Conservation (phyloP, 1,140 invertebrate genomes). For the Harlomillsia oculata region DNA sequence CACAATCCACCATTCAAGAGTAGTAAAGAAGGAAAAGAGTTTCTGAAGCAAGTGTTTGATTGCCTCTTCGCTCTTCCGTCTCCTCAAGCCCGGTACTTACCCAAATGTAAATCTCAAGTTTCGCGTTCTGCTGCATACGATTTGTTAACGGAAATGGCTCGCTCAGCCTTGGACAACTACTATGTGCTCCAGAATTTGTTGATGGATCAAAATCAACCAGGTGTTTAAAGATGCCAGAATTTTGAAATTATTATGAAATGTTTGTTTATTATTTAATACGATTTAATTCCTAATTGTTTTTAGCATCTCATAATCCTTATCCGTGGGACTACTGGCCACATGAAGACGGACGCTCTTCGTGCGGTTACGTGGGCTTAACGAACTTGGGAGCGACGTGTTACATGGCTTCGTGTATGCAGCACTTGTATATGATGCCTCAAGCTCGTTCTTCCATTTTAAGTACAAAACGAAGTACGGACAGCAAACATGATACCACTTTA, state of each 20-base stretch:
- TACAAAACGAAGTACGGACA: slow-evolving; percentile 53
- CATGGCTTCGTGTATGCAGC: slow-evolving; percentile 94
- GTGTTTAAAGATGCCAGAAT: slow-evolving; percentile 42
- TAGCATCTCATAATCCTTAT: slow-evolving; percentile 70
- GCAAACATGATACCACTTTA: slow-evolving; percentile 70
- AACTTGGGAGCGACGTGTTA: slow-evolving; percentile 94
- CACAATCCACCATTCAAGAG: slow-evolving; percentile 78
- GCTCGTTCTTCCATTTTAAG: slow-evolving; percentile 69
- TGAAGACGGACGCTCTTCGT: slow-evolving; percentile 83
- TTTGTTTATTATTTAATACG: background rate
- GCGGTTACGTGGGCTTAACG: slow-evolving; percentile 85
- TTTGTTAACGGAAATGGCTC: slow-evolving; percentile 73
- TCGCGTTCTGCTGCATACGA: slow-evolving; percentile 82
- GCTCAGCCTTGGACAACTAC: slow-evolving; percentile 76
- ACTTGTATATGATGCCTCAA: slow-evolving; percentile 83
- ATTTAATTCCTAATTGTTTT: slow-evolving; percentile 28
- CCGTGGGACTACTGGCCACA: slow-evolving; percentile 96
- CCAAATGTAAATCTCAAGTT: slow-evolving; percentile 83
- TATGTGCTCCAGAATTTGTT: slow-evolving; percentile 68
- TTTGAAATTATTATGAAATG: background rate
- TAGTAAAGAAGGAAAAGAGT: slow-evolving; percentile 60
- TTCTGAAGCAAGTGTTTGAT: slow-evolving; percentile 57
- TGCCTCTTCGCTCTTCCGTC: slow-evolving; percentile 82
- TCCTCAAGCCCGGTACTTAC: slow-evolving; percentile 68
- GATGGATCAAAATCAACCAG: slow-evolving; percentile 72